Evolutionary conservation across 2,888 invertebrate genomes (phyloP), one percentile per base, ranked within the genome.

Genomic region (Pharmacophagus antenor): DNA sequence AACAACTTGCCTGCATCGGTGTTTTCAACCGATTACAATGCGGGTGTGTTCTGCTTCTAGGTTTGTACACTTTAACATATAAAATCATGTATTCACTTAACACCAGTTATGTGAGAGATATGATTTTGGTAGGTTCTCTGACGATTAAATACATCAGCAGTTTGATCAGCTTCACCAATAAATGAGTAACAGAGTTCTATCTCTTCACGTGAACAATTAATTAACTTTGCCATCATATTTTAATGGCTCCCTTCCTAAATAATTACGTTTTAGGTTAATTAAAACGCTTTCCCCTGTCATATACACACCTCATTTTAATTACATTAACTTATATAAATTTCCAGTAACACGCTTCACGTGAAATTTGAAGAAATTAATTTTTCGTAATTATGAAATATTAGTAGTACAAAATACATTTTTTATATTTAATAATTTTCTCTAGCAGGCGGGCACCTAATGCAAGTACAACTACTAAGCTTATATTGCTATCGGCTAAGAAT

Each of bases 191-290:
- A 44, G 18, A 47, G 10, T 2, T 15, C 22, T 20, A 21, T 47
- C 22, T 47, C 6, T 21, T 10, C 47, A 47, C 22, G 47, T 47
- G 22, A 47, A 46, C 46, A 46, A 47, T 47, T 50, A 50, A 50
- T 50, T 50, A 50, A 50, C 15, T 50, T 50, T 31, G 15, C 20
- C 20, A 50, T 31, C 31, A 20, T 31, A 20, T 6, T 31, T 7
- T 31, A 20, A 27, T 20, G 8, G 50, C 31, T 21, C 15, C 3
- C 31, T 50, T 17, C 20, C 8, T 50, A 18, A 31, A 31, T 37
- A 50, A 50, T 50, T 50, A 50, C 27, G 20, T 49, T 49, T 50
- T 31, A 50, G 27, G 20, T 50, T 50, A 31, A 50, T 50, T 50
- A 31, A 50, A 50, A 31, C 12, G 25, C 8, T 47, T 12, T 31